Base-by-base conservation (phyloP, 2,113 vertebrate species). In the Semicossyphus pulcher region DNA sequence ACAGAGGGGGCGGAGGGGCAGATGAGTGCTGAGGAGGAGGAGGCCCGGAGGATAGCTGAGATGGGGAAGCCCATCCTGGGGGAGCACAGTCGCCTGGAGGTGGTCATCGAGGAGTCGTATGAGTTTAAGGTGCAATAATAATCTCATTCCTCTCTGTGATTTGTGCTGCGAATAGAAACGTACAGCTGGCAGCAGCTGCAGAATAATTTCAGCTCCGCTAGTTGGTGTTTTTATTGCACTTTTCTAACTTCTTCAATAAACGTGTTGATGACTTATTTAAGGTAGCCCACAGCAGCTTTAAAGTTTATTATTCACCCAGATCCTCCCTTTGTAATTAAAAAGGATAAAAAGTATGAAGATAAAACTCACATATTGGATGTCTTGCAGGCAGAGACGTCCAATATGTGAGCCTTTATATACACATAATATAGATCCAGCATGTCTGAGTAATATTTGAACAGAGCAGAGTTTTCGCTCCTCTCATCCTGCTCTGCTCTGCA, bases 51-150 rank as follows among this genome's bases (percentile, higher is more conserved):
- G 76, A 98, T 98, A 67, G 96, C 96, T 0, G 97, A 98, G 88
- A 98, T 98, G 97, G 97, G 97, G 64, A 97, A 97, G 52, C 97
- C 97, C 0, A 89, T 97, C 32, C 92, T 98, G 21, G 96, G 97
- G 0, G 97, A 98, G 65, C 96, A 98, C 90, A 95, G 94, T 70
- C 92, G 94, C 0, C 88, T 98, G 44, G 96, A 98, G 82, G 95
- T 98, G 68, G 95, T 97, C 88, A 98, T 98, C 1, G 97, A 98
- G 76, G 97, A 98, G 89, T 97, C 96, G 0, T 98, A 97, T 0
- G 97, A 98, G 78, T 98, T 98, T 85, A 98, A 98, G 96, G 95
- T 96, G 88, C 31, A 10, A 0, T 21, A n/a, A n/a, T n/a, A n/a
- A n/a, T 18, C 26, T 26, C 7, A 4, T 12, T 51, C 39, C 15